These are phyloP conservation scores for Piprites chloris DNA, from an alignment of 2,113 vertebrate species.

Conservation along the genomic window DNA sequence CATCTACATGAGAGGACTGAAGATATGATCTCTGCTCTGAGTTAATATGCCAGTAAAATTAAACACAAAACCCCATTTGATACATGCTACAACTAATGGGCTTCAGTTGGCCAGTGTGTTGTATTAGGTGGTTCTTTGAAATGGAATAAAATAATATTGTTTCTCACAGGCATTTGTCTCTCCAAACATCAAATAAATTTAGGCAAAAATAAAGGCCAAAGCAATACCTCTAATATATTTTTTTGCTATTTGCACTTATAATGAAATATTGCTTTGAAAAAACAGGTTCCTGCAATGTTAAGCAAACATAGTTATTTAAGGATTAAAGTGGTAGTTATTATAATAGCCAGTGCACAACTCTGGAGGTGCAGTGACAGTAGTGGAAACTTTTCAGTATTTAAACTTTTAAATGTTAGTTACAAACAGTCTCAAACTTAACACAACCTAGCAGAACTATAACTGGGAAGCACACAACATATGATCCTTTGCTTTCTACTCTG, in stretches of 20 bases:
- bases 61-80: neutral
- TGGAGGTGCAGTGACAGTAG: neutral
- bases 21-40: neutral
- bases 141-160: neutral
- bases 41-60: neutral
- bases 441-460: neutral
- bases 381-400: neutral
- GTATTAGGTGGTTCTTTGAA: neutral
- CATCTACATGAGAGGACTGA: neutral
- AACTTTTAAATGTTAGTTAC: neutral
- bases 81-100: neutral
- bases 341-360: neutral
- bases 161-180: neutral
- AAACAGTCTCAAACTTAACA: neutral
- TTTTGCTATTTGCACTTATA: neutral
- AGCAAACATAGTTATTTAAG: neutral
- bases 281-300: neutral
- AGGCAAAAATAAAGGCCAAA: neutral
- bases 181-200: neutral
- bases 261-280: neutral
- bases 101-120: neutral
- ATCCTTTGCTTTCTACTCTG: neutral
- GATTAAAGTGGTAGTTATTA: neutral
- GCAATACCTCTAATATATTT: neutral
- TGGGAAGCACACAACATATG: neutral